Conservation (phyloP, 2,888 invertebrate genomes). For the Ephialtes manifestator region DNA sequence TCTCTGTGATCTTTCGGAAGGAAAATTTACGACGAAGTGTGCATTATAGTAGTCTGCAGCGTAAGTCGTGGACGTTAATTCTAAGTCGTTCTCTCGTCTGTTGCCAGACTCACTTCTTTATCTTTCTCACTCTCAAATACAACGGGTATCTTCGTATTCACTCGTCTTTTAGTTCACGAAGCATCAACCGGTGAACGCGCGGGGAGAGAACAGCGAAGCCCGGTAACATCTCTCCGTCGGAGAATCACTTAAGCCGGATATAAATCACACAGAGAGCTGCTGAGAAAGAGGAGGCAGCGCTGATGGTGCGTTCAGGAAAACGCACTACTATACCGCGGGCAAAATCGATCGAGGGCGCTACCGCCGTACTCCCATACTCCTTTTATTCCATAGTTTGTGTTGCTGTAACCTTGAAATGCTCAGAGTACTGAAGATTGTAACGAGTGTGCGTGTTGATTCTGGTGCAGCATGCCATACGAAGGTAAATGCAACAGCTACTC, state of each 20-base stretch:
- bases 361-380: conserved; percentile 10
- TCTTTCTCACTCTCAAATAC: conserved; percentile 31
- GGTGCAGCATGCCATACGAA: neutral
- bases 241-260: conserved; percentile 71
- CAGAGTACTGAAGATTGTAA: neutral
- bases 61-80: conserved; percentile 69
- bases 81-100: conserved; percentile 68
- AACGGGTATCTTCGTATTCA: conserved; percentile 14
- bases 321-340: conserved; percentile 49
- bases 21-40: conserved; percentile 71
- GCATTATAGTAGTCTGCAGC: conserved; percentile 58
- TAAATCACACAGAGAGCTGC: conserved; percentile 67
- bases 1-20: conserved; percentile 70
- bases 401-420: conserved; percentile 19
- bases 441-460: conserved; percentile 11
- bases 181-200: conserved; percentile 46
- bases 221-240: conserved; percentile 59
- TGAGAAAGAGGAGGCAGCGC: conserved; percentile 46
- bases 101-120: conserved; percentile 25
- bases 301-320: conserved; percentile 49
- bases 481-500: neutral
- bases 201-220: conserved; percentile 39
- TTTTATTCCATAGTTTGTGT: conserved; percentile 3
- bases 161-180: conserved; percentile 47
- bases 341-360: conserved; percentile 58